Evolutionary conservation across 2,113 vertebrate species (phyloP), one percentile per base, ranked within the genome.

Genomic region (Ceuthmochares aereus): DNA sequence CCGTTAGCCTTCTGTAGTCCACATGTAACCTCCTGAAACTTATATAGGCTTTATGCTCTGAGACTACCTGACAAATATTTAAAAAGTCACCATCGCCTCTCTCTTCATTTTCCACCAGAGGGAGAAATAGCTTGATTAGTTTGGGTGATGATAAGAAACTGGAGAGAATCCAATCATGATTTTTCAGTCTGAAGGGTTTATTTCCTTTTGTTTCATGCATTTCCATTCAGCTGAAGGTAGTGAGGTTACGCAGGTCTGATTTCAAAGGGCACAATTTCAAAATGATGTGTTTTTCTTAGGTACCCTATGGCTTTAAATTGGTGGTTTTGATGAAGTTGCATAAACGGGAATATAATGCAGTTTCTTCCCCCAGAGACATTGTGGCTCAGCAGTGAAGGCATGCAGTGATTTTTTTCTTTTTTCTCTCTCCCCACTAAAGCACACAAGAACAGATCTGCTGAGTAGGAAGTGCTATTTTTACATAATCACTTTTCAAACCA

Each of bases 391-490:
- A 89, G 27, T 32, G 84, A 93, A 96, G 85, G 78, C 30, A 76
- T 6, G 16, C 64, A 87, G 49, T 52, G 16, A 67, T 83, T 60
- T 37, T 69, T 25, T 85, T 74, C 45, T 5, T 66, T 75, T 66
- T 18, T 36, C 32, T 34, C 54, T 80, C 51, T 94, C 55, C 36
- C 63, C 63, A 26, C 49, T 94, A 60, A 91, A 76, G 88, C 69
- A 55, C 60, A 64, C 60, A 62, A 91, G 96, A 97, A 94, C 89
- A 94, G 82, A 96, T 94, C 88, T 97, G 95, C 96, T 96, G 94
- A 95, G 94, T 97, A 95, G 95, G 95, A 96, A 94, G 94, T 90
- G 93, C 89, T 97, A 96, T 97, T 97, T 97, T 97, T 96, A 92
- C 74, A 90, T 89, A 95, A 91, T 89, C 90, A 47, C 85, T 94